Conservation (phyloP, 37 sponge, comb jelly and placozoan genomes). For the Aphrocallistes beatrix region DNA sequence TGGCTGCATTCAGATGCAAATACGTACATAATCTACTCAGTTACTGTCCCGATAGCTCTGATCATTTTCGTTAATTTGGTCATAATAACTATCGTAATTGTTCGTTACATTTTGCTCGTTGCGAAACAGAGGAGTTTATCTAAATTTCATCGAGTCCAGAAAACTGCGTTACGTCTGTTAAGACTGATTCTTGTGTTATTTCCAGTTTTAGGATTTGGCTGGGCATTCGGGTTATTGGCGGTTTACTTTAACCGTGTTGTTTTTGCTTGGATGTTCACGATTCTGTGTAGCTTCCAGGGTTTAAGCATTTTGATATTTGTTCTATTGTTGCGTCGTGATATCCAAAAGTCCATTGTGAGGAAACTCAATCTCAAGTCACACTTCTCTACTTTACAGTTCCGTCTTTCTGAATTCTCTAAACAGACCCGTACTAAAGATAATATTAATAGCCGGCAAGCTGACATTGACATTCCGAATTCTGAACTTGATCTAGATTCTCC, state of each 20-base stretch:
- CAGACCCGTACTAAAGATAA: neutral
- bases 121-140: neutral
- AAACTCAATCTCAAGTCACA: neutral
- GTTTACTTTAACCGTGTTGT: neutral
- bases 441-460: neutral
- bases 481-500: neutral
- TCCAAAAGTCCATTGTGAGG: neutral
- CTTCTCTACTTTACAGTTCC: neutral
- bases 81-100: neutral
- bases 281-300: neutral
- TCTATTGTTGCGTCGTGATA: constrained; percentile 5
- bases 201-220: neutral
- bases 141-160: neutral
- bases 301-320: neutral
- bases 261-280: constrained; percentile 1
- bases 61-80: neutral
- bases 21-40: neutral
- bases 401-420: neutral
- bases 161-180: neutral
- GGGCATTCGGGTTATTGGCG: neutral
- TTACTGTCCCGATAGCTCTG: neutral
- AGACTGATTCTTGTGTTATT: neutral
- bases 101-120: neutral
- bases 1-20: neutral
- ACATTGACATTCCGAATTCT: neutral